Percentiles rank a stretch among this genome's conserved stretches.
Evolutionary conservation across 1,140 invertebrate species (phyloP).

Genomic region (Drosophila ohnishii): DNA sequence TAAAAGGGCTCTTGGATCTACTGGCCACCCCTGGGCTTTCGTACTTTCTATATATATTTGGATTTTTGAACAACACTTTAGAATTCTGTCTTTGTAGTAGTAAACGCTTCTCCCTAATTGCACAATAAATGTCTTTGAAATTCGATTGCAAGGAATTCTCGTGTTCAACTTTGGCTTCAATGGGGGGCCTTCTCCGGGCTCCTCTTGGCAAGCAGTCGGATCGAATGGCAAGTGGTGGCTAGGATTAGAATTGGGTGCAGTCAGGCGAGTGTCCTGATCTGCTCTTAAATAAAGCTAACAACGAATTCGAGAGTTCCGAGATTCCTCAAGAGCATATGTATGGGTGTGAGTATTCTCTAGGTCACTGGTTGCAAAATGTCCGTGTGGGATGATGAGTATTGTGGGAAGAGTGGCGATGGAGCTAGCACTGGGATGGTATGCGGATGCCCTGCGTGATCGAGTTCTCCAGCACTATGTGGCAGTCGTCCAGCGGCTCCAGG

Average conservation of each 20-base stretch:
- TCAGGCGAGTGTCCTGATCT: constrained; percentile 11
- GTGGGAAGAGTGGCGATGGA: neutral
- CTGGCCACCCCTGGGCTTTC: constrained; percentile 33
- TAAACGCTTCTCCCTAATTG: constrained; percentile 49
- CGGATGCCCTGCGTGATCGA: constrained; percentile 97
- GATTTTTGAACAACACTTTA: constrained; percentile 72
- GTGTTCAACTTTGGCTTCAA: constrained; percentile 71
- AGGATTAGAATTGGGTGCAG: constrained; percentile 38
- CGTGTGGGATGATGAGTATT: constrained; percentile 27
- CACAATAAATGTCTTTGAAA: constrained; percentile 68
- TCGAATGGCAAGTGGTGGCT: constrained; percentile 48
- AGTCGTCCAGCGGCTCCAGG: constrained; percentile 95
- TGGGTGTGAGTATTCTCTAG: constrained; percentile 73
- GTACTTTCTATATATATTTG: constrained; percentile 37
- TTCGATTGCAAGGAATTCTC: constrained; percentile 65
- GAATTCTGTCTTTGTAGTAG: constrained; percentile 47
- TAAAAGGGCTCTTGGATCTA: constrained; percentile 57
- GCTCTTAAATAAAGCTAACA: constrained; percentile 62
- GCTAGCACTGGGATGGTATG: constrained; percentile 86
- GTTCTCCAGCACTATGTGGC: constrained; percentile 96
- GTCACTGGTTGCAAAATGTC: constrained; percentile 75
- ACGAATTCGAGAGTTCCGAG: constrained; percentile 68
- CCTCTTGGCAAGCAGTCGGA: constrained; percentile 59
- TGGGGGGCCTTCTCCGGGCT: constrained; percentile 34
- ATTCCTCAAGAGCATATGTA: constrained; percentile 71